These are phyloP conservation scores for Lithophane leautieri DNA, from an alignment of 2,888 invertebrate species.

Conservation along the genomic window DNA sequence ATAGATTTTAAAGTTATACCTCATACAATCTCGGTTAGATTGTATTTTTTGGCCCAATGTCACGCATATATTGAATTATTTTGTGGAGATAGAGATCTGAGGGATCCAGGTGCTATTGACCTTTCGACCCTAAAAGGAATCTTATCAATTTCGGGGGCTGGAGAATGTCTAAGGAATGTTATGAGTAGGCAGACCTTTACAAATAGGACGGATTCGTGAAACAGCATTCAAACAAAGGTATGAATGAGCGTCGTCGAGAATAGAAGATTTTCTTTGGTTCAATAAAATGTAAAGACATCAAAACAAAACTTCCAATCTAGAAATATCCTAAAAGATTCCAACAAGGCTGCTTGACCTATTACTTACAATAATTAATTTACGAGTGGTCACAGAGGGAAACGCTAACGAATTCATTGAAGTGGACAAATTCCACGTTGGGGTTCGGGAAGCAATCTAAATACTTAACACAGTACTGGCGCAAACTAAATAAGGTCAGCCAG, in stretches of 20 bases:
- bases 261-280: neutral
- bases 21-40: conserved; percentile 25
- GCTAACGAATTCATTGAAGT: conserved; percentile 74
- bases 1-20: conserved; percentile 12
- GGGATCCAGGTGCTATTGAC: conserved; percentile 33
- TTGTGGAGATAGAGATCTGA: conserved; percentile 33
- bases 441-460: conserved; percentile 79
- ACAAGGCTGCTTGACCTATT: conserved; percentile 42
- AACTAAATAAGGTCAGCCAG: conserved; percentile 24
- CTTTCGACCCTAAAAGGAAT: conserved; percentile 47
- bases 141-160: conserved; percentile 30
- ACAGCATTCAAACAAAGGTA: conserved; percentile 2
- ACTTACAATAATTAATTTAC: conserved; percentile 64
- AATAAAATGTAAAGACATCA: neutral
- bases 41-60: conserved; percentile 30
- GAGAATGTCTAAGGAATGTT: conserved; percentile 36
- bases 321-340: conserved; percentile 9
- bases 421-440: conserved; percentile 72
- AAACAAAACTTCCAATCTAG: neutral
- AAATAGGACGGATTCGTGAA: conserved; percentile 12
- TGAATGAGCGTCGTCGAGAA: neutral
- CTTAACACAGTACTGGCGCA: conserved; percentile 68
- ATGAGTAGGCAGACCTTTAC: conserved; percentile 1
- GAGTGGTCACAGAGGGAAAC: conserved; percentile 54
- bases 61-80: conserved; percentile 42